A percentile compares a stretch with the other conserved stretches of the same genome.
These are phyloP conservation scores for Uloborus plumipes DNA, from an alignment of 2,888 invertebrate genomes.

Conservation along the genomic window DNA sequence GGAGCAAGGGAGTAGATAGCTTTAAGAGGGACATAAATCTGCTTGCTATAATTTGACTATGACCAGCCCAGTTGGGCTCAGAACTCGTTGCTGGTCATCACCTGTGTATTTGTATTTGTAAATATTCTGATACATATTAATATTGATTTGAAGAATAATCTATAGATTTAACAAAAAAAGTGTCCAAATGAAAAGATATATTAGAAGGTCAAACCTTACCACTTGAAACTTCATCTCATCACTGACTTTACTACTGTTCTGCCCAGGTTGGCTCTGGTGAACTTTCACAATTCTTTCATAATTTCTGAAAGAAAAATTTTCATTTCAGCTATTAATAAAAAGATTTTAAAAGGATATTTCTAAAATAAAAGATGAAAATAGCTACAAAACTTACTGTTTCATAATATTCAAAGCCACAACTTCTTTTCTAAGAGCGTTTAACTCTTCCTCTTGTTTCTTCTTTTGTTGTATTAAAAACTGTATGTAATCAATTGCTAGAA, in stretches of 20 bases:
- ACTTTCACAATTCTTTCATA: slow-evolving; percentile 97
- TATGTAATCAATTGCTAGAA: slow-evolving; percentile 73
- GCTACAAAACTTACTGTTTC: slow-evolving; percentile 77
- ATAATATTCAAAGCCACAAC: slow-evolving; percentile 89
- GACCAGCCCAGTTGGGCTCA: too few relatives aligned
- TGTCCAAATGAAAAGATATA: neutral
- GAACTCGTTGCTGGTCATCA: too few relatives aligned
- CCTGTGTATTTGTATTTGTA: too few relatives aligned
- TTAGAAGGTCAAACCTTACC: slow-evolving; percentile 75
- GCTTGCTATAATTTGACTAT: too few relatives aligned
- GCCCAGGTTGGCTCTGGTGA: slow-evolving; percentile 87
- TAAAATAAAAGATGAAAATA: neutral
- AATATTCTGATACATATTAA: too few relatives aligned
- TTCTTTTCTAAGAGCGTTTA: slow-evolving; percentile 74
- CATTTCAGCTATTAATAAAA: neutral
- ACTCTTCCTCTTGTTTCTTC: slow-evolving; percentile 93
- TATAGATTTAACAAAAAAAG: too few relatives aligned
- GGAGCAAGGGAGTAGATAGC: too few relatives aligned
- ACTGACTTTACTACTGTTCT: slow-evolving; percentile 88
- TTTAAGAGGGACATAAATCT: too few relatives aligned
- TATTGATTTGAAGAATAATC: too few relatives aligned
- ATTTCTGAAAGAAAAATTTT: slow-evolving; percentile 74
- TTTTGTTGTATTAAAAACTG: slow-evolving; percentile 92
- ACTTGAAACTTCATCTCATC: slow-evolving; percentile 97
- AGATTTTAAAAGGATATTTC: neutral